Evolutionary conservation across 2,113 vertebrate species (phyloP).

Genomic region (Amblyopsis rosae): DNA sequence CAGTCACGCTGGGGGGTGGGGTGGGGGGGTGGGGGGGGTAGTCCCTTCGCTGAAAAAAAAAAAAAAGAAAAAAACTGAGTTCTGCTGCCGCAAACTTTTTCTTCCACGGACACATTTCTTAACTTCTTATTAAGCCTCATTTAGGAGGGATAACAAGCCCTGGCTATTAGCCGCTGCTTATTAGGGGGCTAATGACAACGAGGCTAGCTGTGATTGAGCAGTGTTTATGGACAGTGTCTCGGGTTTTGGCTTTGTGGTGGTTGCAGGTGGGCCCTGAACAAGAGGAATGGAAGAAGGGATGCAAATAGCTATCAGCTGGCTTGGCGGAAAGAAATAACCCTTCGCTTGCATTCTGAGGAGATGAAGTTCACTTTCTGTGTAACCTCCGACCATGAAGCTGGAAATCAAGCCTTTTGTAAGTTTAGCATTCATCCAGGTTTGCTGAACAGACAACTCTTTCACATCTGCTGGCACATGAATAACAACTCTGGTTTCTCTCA

Average conservation of each 20-base stretch:
- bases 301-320: conserved; percentile 21
- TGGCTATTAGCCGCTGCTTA: conserved; percentile 51
- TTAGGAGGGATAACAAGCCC: conserved; percentile 64
- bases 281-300: conserved; percentile 13
- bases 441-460: too few species aligned
- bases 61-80: conserved; percentile 26
- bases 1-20: too few species aligned
- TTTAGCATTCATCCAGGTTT: too few species aligned
- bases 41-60: too few species aligned
- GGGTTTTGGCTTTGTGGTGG: conserved; percentile 45
- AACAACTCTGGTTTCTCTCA: too few species aligned
- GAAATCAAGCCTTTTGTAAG: too few species aligned
- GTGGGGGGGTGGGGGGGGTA: too few species aligned
- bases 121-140: conserved; percentile 70
- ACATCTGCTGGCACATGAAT: too few species aligned
- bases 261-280: conserved; percentile 49
- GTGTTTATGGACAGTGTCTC: conserved; percentile 38
- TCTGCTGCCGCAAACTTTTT: conserved; percentile 44
- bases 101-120: conserved; percentile 62
- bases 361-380: neutral
- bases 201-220: conserved; percentile 33
- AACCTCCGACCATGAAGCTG: too few species aligned
- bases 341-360: neutral
- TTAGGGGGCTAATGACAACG: conserved; percentile 58
- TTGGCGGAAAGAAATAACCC: neutral